Evolutionary conservation across 2,888 invertebrate genomes (phyloP), one percentile per base, ranked within the genome.

Genomic region (Endotricha flammealis): DNA sequence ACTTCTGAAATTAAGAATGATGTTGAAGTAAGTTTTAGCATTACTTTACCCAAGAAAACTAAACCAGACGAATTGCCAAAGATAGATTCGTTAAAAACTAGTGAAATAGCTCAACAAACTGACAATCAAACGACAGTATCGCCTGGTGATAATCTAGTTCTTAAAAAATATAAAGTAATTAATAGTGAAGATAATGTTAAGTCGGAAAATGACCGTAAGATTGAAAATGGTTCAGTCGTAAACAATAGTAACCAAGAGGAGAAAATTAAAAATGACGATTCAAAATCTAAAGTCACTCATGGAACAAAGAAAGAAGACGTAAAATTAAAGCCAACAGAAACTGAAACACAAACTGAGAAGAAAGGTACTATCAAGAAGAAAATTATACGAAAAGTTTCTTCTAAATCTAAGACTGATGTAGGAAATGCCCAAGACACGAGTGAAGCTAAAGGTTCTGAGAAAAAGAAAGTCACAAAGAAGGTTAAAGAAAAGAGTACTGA

Each of bases 1-100:
- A 50, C 41, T 39, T 41, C 60, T n/a, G 70, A 72, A 12, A 49
- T 39, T 20, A 77, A 74, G 53, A 64, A 62, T 33, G 80, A 86
- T 30, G 59, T 86, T 20, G 86, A 86, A 70, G 86, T 86, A 31
- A 83, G 78, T 56, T 86, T 86, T 53, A 83, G 70, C 63, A 73
- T 86, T 52, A 82, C 76, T 27, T 66, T 86, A 39, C 86, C 86
- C 29, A 78, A 59, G 54, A 85, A 75, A 52, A 50, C 44, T 23
- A 70, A 72, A 57, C 31, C 57, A 1, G 58, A 60, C 10, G 35
- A 36, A 16, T 11, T 48, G 3, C 41, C 54, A 9, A 74, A 73
- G 49, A 38, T 55, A 8, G 66, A 73, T 31, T 43, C 57, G 12
- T 31, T 44, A 4, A 64, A 53, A 38, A 61, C 49, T 42, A 45